A percentile compares a stretch with the other conserved stretches of the same genome.
Evolutionary conservation across 2,888 invertebrate genomes (phyloP).

Genomic region (Encarsia formosa): DNA sequence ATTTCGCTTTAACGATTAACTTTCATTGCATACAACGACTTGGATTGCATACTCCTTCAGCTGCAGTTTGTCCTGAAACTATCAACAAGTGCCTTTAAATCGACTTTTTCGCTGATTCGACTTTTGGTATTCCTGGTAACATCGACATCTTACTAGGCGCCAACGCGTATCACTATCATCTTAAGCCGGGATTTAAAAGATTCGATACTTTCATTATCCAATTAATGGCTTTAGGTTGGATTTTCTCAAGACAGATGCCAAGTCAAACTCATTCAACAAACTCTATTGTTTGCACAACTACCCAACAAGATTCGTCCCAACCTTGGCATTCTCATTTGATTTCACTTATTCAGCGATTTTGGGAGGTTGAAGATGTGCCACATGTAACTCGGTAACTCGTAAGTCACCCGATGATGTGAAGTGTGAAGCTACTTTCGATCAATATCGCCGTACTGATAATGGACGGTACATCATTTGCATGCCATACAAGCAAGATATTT

Average conservation of each 20-base stretch:
- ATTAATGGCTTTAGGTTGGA: neutral
- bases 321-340: neutral
- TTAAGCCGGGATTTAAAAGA: neutral
- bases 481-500: neutral
- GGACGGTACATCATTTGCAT: conserved; percentile 2
- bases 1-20: neutral
- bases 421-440: neutral
- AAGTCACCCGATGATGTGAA: too few species aligned
- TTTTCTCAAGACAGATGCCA: neutral
- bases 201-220: neutral
- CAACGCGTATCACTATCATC: neutral
- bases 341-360: too few species aligned
- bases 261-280: neutral
- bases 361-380: too few species aligned
- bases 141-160: neutral
- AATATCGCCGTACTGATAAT: neutral
- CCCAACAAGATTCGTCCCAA: too few species aligned
- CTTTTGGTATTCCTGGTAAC: neutral
- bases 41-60: neutral
- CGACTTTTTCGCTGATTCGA: neutral
- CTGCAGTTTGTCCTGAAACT: too few species aligned
- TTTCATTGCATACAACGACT: neutral
- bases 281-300: neutral
- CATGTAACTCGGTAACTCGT: neutral
- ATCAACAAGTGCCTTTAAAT: too few species aligned